Conservation (phyloP, 1,140 invertebrate genomes). For the Aethina tumida region DNA sequence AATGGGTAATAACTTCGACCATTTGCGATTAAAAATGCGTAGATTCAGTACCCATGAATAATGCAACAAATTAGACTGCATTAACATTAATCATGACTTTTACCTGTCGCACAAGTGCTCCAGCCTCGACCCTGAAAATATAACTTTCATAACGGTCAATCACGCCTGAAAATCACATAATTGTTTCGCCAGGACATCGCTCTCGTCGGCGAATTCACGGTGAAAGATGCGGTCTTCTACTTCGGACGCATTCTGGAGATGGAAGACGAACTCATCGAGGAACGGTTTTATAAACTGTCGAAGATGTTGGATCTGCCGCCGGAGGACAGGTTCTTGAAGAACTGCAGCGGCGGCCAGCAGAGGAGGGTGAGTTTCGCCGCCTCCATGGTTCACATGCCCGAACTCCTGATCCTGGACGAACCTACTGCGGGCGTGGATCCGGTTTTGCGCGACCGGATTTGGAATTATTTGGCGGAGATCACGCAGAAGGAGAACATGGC, state of each 20-base stretch:
- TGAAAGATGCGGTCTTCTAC: slow-evolving; percentile 75
- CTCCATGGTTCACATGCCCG: slow-evolving; percentile 77
- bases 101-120: background rate
- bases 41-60: background rate
- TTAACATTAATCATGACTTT: background rate
- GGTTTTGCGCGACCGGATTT: slow-evolving; percentile 82
- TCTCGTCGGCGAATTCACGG: slow-evolving; percentile 76
- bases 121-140: background rate
- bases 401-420: slow-evolving; percentile 84
- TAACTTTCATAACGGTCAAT: background rate
- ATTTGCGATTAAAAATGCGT: background rate
- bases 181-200: slow-evolving; percentile 61
- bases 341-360: slow-evolving; percentile 81
- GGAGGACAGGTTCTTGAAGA: slow-evolving; percentile 46
- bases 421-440: slow-evolving; percentile 90
- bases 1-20: background rate
- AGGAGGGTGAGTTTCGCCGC: slow-evolving; percentile 77
- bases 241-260: slow-evolving; percentile 83
- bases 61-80: background rate
- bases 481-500: slow-evolving; percentile 56
- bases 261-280: slow-evolving; percentile 48
- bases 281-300: slow-evolving; percentile 57
- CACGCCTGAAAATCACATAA: background rate
- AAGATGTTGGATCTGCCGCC: slow-evolving; percentile 65
- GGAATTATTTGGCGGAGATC: slow-evolving; percentile 73